Base-by-base conservation (phyloP, 2,888 invertebrate species). In the Sycophila texana region DNA sequence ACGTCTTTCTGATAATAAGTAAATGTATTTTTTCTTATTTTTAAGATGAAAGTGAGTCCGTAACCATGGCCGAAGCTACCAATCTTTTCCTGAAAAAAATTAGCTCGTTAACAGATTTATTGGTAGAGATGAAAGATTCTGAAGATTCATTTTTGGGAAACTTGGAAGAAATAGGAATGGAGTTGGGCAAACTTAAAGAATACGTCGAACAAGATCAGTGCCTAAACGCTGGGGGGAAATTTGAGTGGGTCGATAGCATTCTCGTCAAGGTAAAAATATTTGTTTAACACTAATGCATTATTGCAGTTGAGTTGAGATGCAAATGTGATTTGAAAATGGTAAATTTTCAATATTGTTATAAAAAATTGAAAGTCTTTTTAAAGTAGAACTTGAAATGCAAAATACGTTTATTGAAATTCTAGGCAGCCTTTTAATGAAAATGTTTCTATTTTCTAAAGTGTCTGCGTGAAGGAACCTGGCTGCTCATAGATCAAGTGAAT, bases 401-500 rank as follows among this genome's bases (percentile, higher is more conserved):
- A 14, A 51, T 51, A 51, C 3, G 13, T 51, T 30, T 1, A 30
- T 30, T 30, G 1, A 39, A 39, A 10, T 39, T 10, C 7, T 30
- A 26, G 4, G 51, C 1, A 49, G 13, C 12, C 20, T n/a, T 39
- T n/a, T 63, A 70, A 73, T 53, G 18, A n/a, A 63, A 63, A 20
- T n/a, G 49, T 57, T 81, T 67, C 47, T 80, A 82, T 90, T 91
- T 61, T 85, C n/a, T n/a, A n/a, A n/a, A 94, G 92, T 95, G 97
- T 77, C 91, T 98, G 83, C 93, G 94, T 85, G 94, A 94, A 86
- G 98, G 98, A 0, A 93, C 95, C 51, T 98, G 97, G 95, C 91
- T 98, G 57, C 91, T 97, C 67, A 91, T 98, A 77, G 97, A 98
- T 90, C 98, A 98, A 90, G 98, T 98, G 1, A 99, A 99, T 91